Base-by-base conservation (phyloP, 2,888 invertebrate species). In the Tetragonisca angustula region DNA sequence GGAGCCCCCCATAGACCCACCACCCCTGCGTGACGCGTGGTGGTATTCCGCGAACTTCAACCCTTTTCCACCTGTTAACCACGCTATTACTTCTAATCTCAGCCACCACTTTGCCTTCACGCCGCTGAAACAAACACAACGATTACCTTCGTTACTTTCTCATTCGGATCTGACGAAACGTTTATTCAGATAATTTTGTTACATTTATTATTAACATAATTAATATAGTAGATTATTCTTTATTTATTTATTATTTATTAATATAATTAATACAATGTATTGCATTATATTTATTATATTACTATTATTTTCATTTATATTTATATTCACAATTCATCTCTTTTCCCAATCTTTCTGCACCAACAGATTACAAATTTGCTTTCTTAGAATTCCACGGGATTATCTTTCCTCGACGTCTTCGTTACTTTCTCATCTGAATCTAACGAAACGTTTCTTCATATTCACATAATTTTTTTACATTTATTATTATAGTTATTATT, bases 1-100 rank as follows among this genome's bases (percentile, higher is more conserved):
- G 94, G 92, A 87, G 93, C 94, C 94, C 94, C 94, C 94, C 94
- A 94, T 92, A 94, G 92, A 93, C 94, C 94, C 90, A 94, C 94
- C 83, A 94, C 94, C 88, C 94, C 94, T 89, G 94, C 94, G 94
- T 94, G 94, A 92, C 94, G 94, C 94, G 94, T 94, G 90, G 90
- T 94, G 92, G 87, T 89, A 87, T 88, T 75, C 90, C 86, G 80
- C 89, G 86, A 76, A 73, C 83, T 89, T 90, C 88, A 79, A 78
- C 61, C 75, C 76, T 79, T 75, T 56, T 77, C 83, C 86, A 82
- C 78, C 86, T 80, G 67, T 85, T 80, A 73, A 76, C 76, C 76
- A 68, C 76, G 21, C 32, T 62, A 50, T 56, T n/a, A 32, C 49
- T n/a, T 67, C 61, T 43, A 32, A 56, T n/a, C 24, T 65, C 59